Percentiles rank a stretch among this genome's conserved stretches.
phyloP scores from a whole-genome alignment of 2,888 invertebrate genomes.

The Eupithecia centaureata region DNA sequence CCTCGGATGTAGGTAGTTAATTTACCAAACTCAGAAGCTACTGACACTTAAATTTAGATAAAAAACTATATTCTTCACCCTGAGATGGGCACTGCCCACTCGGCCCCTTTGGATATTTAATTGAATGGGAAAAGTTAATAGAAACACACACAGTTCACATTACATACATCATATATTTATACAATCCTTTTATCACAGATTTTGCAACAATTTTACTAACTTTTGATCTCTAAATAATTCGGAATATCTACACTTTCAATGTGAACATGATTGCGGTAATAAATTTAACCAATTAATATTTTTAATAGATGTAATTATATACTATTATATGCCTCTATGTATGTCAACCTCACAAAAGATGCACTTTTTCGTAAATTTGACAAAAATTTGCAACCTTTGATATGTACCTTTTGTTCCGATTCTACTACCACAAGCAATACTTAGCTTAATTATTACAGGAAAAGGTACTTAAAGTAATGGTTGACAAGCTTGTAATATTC shows the following conservation, averaged over 20 bases:
- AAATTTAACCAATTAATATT: constrained; percentile 2
- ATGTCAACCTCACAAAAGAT: constrained; percentile 50
- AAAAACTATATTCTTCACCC: too few species aligned
- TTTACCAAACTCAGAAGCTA: too few species aligned
- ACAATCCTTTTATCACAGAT: constrained; percentile 41
- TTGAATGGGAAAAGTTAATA: background rate
- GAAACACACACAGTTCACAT: background rate
- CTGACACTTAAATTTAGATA: too few species aligned
- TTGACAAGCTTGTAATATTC: background rate
- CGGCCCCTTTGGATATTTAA: background rate
- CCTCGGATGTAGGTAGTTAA: too few species aligned
- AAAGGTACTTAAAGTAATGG: background rate
- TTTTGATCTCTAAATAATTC: constrained; percentile 38
- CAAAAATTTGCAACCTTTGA: constrained; percentile 65
- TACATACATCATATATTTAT: background rate
- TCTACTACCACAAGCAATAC: background rate
- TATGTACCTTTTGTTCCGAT: background rate
- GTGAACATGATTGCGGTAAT: constrained; percentile 5
- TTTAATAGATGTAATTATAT: background rate
- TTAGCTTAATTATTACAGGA: background rate
- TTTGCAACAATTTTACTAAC: constrained; percentile 44
- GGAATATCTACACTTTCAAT: constrained; percentile 27
- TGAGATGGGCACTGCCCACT: too few species aligned
- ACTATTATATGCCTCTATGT: background rate
- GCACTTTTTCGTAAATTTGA: constrained; percentile 63